A percentile compares a stretch with the other conserved stretches of the same genome.
Conservation (phyloP, 92 coral and sea anemone species). For the Porites cylindrica region DNA sequence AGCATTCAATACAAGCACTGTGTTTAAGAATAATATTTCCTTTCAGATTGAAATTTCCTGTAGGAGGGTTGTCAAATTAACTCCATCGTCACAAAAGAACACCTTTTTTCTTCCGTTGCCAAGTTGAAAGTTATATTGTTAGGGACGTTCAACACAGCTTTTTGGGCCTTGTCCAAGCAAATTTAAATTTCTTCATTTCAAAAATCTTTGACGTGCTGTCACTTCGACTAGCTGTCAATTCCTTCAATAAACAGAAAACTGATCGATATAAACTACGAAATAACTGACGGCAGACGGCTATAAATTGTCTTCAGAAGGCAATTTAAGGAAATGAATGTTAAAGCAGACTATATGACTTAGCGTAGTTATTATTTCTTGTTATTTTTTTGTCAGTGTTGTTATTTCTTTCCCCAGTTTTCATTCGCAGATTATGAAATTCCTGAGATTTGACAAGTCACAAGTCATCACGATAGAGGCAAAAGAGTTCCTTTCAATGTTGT, state of each 20-base stretch:
- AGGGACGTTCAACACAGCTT: neutral
- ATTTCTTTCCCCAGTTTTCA: no score
- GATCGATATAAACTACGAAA: neutral
- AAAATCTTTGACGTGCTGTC: neutral
- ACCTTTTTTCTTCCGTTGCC: neutral
- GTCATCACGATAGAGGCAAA: no score
- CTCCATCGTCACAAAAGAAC: no score
- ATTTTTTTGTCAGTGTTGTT: neutral
- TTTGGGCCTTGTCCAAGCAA: neutral
- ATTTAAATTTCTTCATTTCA: neutral
- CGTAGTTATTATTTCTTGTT: neutral
- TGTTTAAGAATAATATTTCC: no score
- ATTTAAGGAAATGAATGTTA: neutral
- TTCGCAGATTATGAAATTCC: no score
- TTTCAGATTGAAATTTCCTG: no score
- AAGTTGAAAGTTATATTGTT: neutral
- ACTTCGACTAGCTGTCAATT: neutral
- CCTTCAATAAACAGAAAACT: neutral
- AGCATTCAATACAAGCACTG: no score
- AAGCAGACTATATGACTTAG: neutral
- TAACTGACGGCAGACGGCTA: neutral
- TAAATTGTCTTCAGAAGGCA: slow-evolving; percentile 1
- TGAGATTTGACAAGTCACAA: no score
- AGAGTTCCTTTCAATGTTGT: no score
- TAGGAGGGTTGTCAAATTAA: no score